These are phyloP conservation scores for Listrodromus nycthemerus DNA, from an alignment of 2,888 invertebrate genomes.

Conservation along the genomic window DNA sequence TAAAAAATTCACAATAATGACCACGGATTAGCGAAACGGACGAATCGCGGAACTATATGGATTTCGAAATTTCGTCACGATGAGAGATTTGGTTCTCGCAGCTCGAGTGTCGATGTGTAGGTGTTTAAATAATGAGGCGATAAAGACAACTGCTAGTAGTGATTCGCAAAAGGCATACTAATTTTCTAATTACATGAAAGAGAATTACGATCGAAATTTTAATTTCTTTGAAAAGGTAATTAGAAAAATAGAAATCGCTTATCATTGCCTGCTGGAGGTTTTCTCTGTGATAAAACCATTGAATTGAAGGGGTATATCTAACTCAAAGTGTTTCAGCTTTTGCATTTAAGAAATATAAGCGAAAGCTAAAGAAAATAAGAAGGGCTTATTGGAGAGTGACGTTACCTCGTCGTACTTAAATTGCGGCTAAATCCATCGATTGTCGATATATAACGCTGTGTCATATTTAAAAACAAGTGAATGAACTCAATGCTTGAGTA, in stretches of 20 bases:
- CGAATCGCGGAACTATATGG: slow-evolving; percentile 53
- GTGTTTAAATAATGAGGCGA: slow-evolving; percentile 58
- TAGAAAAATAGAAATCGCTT: slow-evolving; percentile 45
- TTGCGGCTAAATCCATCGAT: slow-evolving; percentile 41
- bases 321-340: slow-evolving; percentile 38
- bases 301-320: slow-evolving; percentile 65
- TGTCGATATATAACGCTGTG: slow-evolving; percentile 44
- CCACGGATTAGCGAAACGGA: slow-evolving; percentile 66
- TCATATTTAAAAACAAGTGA: slow-evolving; percentile 30
- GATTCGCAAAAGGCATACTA: slow-evolving; percentile 33
- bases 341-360: slow-evolving; percentile 1
- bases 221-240: slow-evolving; percentile 4
- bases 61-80: slow-evolving; percentile 61
- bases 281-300: slow-evolving; percentile 76
- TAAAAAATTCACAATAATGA: slow-evolving; percentile 62
- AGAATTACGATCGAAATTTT: slow-evolving; percentile 20
- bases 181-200: slow-evolving; percentile 38
- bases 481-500: slow-evolving; percentile 27
- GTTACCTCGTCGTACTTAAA: slow-evolving; percentile 53
- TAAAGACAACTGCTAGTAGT: slow-evolving; percentile 57
- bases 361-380: slow-evolving; percentile 34
- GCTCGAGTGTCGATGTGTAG: slow-evolving; percentile 67
- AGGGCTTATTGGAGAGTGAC: slow-evolving; percentile 53
- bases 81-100: slow-evolving; percentile 62
- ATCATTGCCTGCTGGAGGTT: slow-evolving; percentile 65